Evolutionary conservation across 2,113 vertebrate species (phyloP), one percentile per base, ranked within the genome.

Genomic region (Lanius ludovicianus): DNA sequence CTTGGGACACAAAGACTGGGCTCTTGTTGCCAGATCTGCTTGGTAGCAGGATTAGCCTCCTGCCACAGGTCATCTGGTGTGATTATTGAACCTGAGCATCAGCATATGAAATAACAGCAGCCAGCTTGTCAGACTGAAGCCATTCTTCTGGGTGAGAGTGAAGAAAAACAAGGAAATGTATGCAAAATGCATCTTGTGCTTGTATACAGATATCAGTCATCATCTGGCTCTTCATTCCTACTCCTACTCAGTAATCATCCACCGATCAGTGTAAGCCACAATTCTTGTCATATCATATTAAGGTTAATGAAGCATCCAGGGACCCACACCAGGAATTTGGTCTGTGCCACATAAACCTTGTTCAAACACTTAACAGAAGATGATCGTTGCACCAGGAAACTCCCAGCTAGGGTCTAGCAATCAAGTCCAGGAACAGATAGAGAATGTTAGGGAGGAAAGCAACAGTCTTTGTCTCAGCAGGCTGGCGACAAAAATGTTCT

Each of bases 231-330:
- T 60, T 37, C 11, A 13, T 44, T 69, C 39, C 22, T 53, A 8
- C 18, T 69, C 39, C 22, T 53, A 8, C 18, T 53, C 30, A 18
- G 30, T 15, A 50, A 67, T 25, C 42, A 21, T 12, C 22, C 52
- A 39, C 28, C 0, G 2, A 33, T 50, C 6, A 1, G 42, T n/a
- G 12, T 15, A 13, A 2, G 2, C 30, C 37, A 33, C 50, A 74
- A 2, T n/a, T 63, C 52, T 25, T 79, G 22, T 46, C 47, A 31
- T 21, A 17, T 13, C 16, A 2, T 24, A 14, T 9, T 37, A 19
- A 70, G 21, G 25, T 37, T 76, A 71, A n/a, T 17, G 31, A 18
- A 53, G 52, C 42, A 57, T 56, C 42, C 31, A 35, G 75, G 75
- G 88, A 50, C 33, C 18, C 33, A 23, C 30, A 59, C 8, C 44